Conservation (phyloP, 2,888 invertebrate species). For the Charanyca ferruginea region DNA sequence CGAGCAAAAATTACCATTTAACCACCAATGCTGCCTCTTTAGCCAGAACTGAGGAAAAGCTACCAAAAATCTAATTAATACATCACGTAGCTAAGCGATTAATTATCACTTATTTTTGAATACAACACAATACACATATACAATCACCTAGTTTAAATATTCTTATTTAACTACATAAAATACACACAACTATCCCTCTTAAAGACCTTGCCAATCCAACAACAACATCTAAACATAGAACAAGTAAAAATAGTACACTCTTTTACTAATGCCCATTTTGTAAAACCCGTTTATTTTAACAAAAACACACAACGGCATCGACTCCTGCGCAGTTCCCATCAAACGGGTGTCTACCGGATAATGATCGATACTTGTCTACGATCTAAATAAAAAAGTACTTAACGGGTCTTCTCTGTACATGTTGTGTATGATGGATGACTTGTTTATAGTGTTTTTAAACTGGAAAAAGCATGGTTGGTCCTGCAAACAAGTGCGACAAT, state of each 20-base stretch:
- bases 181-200: neutral
- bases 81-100: too few species aligned
- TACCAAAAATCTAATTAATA: too few species aligned
- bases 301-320: slow-evolving; percentile 57
- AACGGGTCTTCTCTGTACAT: slow-evolving; percentile 41
- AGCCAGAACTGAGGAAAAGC: too few species aligned
- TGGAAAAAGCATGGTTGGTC: too few species aligned
- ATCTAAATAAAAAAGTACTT: slow-evolving; percentile 65
- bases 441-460: slow-evolving; percentile 11
- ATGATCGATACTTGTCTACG: slow-evolving; percentile 64
- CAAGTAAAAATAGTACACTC: slow-evolving; percentile 47
- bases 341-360: slow-evolving; percentile 70
- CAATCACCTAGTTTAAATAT: neutral
- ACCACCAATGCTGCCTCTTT: too few species aligned
- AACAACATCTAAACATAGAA: slow-evolving; percentile 25
- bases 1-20: too few species aligned
- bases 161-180: neutral
- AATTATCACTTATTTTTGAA: too few species aligned
- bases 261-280: slow-evolving; percentile 56
- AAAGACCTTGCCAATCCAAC: neutral
- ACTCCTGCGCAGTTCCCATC: slow-evolving; percentile 68
- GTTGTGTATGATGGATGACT: slow-evolving; percentile 29
- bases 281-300: slow-evolving; percentile 43
- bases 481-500: too few species aligned
- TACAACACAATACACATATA: too few species aligned